Percentiles rank a stretch among this genome's conserved stretches.
phyloP scores from a whole-genome alignment of 2,113 vertebrate genomes.

The Urocynchramus pylzowi region DNA sequence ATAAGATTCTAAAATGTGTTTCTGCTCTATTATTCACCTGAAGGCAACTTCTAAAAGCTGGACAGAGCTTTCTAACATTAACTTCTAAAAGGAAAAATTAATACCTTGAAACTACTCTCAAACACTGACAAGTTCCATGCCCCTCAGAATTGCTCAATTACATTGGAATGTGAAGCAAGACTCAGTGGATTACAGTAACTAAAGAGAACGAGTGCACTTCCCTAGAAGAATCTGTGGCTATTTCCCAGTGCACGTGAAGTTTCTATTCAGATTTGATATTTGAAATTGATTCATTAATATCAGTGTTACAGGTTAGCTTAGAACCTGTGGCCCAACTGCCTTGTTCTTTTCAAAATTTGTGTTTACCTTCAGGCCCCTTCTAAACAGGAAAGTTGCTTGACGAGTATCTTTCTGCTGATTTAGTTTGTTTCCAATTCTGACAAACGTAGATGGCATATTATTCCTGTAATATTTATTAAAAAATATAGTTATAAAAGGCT shows the following conservation, averaged over 20 bases:
- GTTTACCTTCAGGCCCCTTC: slow-evolving; percentile 89
- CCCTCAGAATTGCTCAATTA: neutral
- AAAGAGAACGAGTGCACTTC: neutral
- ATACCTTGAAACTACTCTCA: neutral
- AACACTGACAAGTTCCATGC: neutral
- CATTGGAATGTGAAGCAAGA: neutral
- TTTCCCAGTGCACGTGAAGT: neutral
- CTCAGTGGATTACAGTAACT: neutral
- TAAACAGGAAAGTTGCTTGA: slow-evolving; percentile 92
- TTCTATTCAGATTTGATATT: neutral
- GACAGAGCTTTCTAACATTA: neutral
- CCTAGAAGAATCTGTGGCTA: neutral
- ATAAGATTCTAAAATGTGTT: neutral
- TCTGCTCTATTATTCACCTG: neutral
- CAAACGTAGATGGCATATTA: slow-evolving; percentile 65
- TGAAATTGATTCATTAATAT: neutral
- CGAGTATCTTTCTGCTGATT: slow-evolving; percentile 86
- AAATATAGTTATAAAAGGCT: neutral
- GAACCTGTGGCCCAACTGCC: neutral
- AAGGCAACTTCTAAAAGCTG: neutral
- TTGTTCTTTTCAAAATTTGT: neutral
- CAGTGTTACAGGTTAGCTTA: neutral
- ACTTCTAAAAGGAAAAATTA: neutral
- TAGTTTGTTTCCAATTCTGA: slow-evolving; percentile 76
- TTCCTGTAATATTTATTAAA: slow-evolving; percentile 66